phyloP scores from a whole-genome alignment of 2,888 invertebrate species.

The Platycheirus rosarum region DNA sequence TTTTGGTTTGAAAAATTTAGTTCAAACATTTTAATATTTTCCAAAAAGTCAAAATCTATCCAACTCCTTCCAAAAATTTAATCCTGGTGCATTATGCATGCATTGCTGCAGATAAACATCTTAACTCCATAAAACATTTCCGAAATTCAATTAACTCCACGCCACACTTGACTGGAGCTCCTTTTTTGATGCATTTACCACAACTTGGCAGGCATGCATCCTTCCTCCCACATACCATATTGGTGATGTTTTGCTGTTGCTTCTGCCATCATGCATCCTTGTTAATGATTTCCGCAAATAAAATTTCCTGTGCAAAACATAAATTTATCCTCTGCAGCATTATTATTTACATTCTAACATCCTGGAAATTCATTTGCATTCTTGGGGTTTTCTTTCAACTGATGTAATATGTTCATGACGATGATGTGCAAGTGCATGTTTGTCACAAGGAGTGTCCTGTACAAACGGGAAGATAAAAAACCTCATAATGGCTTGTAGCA shows the following conservation, averaged over 20 bases:
- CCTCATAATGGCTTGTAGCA: constrained; percentile 68
- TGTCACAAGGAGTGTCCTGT: constrained; percentile 64
- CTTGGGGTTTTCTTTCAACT: constrained; percentile 46
- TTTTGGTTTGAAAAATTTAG: too few species aligned
- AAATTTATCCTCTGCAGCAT: constrained; percentile 69
- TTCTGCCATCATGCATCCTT: constrained; percentile 46
- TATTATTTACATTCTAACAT: constrained; percentile 40
- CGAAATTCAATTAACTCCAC: constrained; percentile 69
- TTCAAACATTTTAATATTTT: too few species aligned
- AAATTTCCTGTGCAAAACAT: constrained; percentile 74
- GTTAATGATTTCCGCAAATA: constrained; percentile 74
- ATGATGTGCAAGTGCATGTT: constrained; percentile 24
- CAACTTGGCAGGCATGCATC: constrained; percentile 54
- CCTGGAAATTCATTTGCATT: constrained; percentile 73
- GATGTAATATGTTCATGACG: constrained; percentile 13
- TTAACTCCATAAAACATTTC: constrained; percentile 65
- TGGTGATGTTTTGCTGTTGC: neutral
- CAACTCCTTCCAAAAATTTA: too few species aligned
- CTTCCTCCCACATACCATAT: constrained; percentile 10
- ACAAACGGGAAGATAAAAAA: constrained; percentile 60
- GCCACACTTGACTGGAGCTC: constrained; percentile 66
- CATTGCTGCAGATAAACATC: constrained; percentile 19
- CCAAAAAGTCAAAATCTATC: too few species aligned
- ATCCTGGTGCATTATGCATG: too few species aligned
- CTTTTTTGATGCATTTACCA: constrained; percentile 71